phyloP scores from a whole-genome alignment of 2,888 invertebrate species.

The Bellardia pandia region DNA sequence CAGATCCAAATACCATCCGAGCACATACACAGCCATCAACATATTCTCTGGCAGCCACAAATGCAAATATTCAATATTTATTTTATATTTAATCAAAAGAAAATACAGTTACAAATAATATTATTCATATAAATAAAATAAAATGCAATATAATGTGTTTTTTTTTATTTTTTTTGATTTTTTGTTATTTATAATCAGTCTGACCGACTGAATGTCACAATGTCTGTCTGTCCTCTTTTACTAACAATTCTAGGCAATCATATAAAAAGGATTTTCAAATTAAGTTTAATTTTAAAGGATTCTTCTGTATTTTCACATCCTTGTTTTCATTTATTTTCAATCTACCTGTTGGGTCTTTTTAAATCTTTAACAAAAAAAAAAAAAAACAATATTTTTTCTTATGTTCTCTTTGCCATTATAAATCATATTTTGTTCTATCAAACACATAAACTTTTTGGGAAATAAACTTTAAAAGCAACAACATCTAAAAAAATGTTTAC shows the following conservation, averaged over 20 bases:
- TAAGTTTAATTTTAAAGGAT: conserved; percentile 6
- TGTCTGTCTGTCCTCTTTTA: not conserved
- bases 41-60: conserved; percentile 48
- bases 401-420: conserved; percentile 30
- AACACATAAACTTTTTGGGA: conserved; percentile 11
- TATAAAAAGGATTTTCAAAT: conserved; percentile 34
- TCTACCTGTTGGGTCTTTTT: conserved; percentile 62
- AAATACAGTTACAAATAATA: conserved; percentile 71
- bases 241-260: conserved; percentile 2
- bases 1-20: conserved; percentile 42
- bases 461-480: conserved; percentile 47
- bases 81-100: conserved; percentile 73
- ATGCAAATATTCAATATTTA: conserved; percentile 72
- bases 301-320: not conserved
- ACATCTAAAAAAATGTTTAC: conserved; percentile 1
- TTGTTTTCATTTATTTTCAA: not conserved
- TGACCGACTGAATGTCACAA: conserved; percentile 32
- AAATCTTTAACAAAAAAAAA: conserved; percentile 5
- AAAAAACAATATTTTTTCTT: conserved; percentile 4
- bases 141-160: conserved; percentile 49
- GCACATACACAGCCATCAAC: not conserved
- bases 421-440: conserved; percentile 59
- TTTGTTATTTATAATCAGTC: conserved; percentile 63
- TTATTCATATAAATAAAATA: conserved; percentile 52
- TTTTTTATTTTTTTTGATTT: conserved; percentile 47